A percentile compares a stretch with the other conserved stretches of the same genome.
These are phyloP conservation scores for Actinernus sp. DNA, from an alignment of 92 coral and sea anemone genomes.

Conservation along the genomic window DNA sequence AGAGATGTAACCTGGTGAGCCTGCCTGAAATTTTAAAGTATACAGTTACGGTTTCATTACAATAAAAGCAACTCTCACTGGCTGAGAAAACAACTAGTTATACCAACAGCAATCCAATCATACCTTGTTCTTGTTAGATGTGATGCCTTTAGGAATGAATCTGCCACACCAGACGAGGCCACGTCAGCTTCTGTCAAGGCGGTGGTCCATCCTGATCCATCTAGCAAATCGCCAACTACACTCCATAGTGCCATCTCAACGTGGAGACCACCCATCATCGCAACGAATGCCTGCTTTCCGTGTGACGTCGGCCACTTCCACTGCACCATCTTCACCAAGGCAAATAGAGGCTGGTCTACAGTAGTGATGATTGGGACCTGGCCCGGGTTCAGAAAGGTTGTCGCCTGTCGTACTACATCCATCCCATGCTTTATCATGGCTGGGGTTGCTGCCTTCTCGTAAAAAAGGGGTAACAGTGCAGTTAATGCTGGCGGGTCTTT, in stretches of 20 bases:
- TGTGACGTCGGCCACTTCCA: conserved; percentile 75
- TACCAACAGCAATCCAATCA: no score
- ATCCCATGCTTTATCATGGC: conserved; percentile 78
- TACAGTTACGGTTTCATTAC: no score
- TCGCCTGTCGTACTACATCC: conserved; percentile 47
- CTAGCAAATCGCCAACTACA: conserved; percentile 67
- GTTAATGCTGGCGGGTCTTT: conserved; percentile 54
- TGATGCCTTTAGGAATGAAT: conserved; percentile 58
- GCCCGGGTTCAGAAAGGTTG: conserved; percentile 41
- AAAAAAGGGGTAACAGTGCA: conserved; percentile 48
- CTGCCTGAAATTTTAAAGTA: no score
- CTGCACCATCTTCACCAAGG: conserved; percentile 65
- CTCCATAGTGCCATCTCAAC: conserved; percentile 65
- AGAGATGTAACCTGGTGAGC: no score
- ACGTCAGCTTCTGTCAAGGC: no score
- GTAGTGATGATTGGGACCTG: conserved; percentile 57
- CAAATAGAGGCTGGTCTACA: conserved; percentile 73
- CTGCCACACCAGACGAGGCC: no score
- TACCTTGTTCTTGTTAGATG: conserved; percentile 60
- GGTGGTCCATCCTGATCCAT: conserved; percentile 50
- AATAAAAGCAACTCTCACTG: no score
- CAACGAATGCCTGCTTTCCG: conserved; percentile 62
- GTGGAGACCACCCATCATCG: conserved; percentile 71
- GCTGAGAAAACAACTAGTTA: no score
- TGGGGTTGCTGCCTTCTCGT: conserved; percentile 57